Conservation (phyloP, 2,888 invertebrate species). For the Idaea biselata region DNA sequence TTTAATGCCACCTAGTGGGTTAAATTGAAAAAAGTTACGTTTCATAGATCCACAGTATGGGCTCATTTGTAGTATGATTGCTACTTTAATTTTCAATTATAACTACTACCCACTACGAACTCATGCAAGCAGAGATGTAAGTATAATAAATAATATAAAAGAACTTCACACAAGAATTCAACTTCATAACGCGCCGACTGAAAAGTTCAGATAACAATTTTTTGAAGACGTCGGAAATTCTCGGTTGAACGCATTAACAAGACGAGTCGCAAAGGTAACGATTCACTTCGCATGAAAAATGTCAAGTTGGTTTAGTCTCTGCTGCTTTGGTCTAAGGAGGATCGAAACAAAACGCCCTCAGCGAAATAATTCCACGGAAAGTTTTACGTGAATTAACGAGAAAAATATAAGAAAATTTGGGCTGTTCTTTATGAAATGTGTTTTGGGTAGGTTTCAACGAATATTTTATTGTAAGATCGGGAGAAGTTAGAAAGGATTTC, state of each 20-base stretch:
- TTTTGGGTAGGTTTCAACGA: slow-evolving; percentile 34
- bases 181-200: slow-evolving; percentile 34
- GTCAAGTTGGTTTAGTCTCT: slow-evolving; percentile 45
- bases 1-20: no score
- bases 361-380: slow-evolving; percentile 49
- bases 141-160: not conserved
- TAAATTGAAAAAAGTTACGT: no score
- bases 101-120: no score
- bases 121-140: not conserved
- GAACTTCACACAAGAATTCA: slow-evolving; percentile 27
- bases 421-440: slow-evolving; percentile 45
- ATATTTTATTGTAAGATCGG: slow-evolving; percentile 1
- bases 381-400: slow-evolving; percentile 53
- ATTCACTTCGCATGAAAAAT: slow-evolving; percentile 35
- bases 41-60: no score
- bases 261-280: slow-evolving; percentile 46
- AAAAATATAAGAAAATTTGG: slow-evolving; percentile 57
- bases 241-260: slow-evolving; percentile 52
- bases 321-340: slow-evolving; percentile 40
- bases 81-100: no score
- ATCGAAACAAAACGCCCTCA: slow-evolving; percentile 34
- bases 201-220: slow-evolving; percentile 48
- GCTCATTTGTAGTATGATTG: no score
- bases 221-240: slow-evolving; percentile 50
- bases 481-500: not conserved